These are phyloP conservation scores for Lepisosteus oculatus DNA, from an alignment of 2,113 vertebrate species.

Conservation along the genomic window DNA sequence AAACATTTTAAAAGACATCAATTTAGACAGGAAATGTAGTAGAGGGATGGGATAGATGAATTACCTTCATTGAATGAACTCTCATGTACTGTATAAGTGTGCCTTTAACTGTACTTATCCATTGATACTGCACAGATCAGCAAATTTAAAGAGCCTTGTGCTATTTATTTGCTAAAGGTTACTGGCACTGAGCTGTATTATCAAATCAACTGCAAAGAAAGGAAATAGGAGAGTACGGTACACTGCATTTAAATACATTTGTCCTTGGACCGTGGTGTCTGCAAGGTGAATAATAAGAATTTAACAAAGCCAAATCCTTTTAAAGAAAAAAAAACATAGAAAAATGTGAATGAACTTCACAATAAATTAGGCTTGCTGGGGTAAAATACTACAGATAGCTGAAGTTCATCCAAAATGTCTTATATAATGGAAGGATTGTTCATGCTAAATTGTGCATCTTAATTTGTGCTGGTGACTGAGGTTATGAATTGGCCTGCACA, in stretches of 20 bases:
- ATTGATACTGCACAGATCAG: no score
- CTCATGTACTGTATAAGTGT: no score
- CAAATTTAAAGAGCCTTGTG: no score
- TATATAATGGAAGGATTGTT: conserved; percentile 16
- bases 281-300: neutral
- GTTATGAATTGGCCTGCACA: conserved; percentile 10
- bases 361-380: neutral
- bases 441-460: conserved; percentile 24
- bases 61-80: no score
- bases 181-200: no score
- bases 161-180: no score
- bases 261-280: neutral
- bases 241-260: neutral
- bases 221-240: no score
- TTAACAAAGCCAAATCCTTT: neutral
- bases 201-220: no score
- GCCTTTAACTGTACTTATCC: no score
- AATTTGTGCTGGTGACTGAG: conserved; percentile 22
- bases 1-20: no score
- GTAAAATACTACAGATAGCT: conserved; percentile 2
- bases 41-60: no score
- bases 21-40: no score
- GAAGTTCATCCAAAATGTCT: conserved; percentile 12
- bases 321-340: neutral
- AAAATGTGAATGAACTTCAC: neutral